phyloP scores from a whole-genome alignment of 2,113 vertebrate genomes.

The Cochlearius cochlearius region DNA sequence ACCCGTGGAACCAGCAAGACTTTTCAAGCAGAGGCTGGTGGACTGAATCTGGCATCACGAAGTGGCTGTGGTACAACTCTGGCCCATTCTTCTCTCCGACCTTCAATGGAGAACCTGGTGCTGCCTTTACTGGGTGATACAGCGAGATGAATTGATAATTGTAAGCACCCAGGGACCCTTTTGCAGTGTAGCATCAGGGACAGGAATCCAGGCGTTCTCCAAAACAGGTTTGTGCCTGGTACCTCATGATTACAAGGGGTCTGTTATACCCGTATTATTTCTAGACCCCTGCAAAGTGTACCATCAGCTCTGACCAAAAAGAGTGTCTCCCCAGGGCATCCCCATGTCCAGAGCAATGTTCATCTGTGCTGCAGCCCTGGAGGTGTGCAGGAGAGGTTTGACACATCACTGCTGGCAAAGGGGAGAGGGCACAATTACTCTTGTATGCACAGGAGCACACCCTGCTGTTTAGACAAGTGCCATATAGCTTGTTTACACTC shows the following conservation, averaged over 20 bases:
- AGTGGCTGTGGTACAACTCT: neutral
- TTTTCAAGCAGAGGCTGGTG: neutral
- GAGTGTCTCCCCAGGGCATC: accelerated
- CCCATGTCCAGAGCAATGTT: neutral
- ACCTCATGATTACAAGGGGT: neutral
- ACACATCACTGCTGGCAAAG: neutral
- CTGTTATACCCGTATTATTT: neutral
- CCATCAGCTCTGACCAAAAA: neutral
- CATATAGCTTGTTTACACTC: neutral
- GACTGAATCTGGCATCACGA: neutral
- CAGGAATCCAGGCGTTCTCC: neutral
- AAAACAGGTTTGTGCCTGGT: neutral
- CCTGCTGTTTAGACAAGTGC: neutral
- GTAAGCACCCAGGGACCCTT: neutral
- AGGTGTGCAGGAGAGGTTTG: neutral
- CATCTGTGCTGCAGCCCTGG: neutral
- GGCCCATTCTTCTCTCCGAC: neutral
- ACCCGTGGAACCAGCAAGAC: neutral
- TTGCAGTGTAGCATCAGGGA: neutral
- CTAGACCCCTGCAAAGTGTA: neutral
- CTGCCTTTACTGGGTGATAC: neutral
- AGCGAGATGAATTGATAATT: neutral
- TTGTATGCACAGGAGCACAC: accelerated
- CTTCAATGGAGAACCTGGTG: neutral
- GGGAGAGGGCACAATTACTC: neutral